Evolutionary conservation across 2,888 invertebrate genomes (phyloP).

Genomic region (Heliconius charithonia): DNA sequence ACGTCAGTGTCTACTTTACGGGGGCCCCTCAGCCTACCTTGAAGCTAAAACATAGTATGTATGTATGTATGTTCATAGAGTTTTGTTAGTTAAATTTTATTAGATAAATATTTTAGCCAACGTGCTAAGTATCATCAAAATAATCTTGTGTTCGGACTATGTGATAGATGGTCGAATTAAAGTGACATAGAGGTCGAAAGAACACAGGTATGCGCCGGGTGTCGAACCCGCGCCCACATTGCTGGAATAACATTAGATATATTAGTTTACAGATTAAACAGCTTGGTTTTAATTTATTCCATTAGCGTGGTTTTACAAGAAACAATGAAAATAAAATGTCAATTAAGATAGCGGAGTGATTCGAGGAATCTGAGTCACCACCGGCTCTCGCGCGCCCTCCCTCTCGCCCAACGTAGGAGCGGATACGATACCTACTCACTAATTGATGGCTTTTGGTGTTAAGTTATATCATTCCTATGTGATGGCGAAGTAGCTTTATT

Average conservation of each 20-base stretch:
- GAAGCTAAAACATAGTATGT: not conserved
- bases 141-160: not conserved
- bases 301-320: conserved; percentile 29
- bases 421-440: not conserved
- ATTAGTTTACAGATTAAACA: conserved; percentile 37
- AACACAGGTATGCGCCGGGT: conserved; percentile 16
- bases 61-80: no score
- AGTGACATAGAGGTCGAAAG: conserved; percentile 24
- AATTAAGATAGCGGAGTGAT: conserved; percentile 35
- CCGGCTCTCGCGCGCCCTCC: not conserved
- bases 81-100: not conserved
- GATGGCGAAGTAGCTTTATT: not conserved
- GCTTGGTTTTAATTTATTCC: conserved; percentile 39
- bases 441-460: not conserved
- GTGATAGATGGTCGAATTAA: not conserved
- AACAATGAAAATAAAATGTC: conserved; percentile 36
- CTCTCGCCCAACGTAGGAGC: not conserved
- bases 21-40: no score
- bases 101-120: not conserved
- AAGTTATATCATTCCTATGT: not conserved
- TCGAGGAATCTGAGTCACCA: conserved; percentile 30
- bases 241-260: conserved; percentile 21
- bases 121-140: not conserved
- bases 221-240: conserved; percentile 26
- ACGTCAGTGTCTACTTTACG: no score